Evolutionary conservation across 2,888 invertebrate species (phyloP), one percentile per base, ranked within the genome.

Genomic region (Dilophus febrilis): DNA sequence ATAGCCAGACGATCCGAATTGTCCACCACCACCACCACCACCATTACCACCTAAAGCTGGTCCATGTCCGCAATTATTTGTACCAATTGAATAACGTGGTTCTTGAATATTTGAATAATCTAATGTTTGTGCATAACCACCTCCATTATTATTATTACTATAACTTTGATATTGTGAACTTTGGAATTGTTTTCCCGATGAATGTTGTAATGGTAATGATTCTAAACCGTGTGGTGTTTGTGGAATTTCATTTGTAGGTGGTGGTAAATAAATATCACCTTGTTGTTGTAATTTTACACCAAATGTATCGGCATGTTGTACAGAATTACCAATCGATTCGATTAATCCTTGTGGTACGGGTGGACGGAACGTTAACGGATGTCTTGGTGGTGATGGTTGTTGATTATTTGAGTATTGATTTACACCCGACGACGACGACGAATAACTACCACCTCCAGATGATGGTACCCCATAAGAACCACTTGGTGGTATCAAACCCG

Each of bases 361-460:
- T n/a, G 80, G 77, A 35, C 80, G 68, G 56, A 80, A 82, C 46
- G 76, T 70, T 5, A 82, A 69, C 0, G 84, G 83, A 27, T 67
- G 67, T 51, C 65, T 66, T 1, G 55, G 57, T 1, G 52, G 49
- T n/a, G 48, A 48, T 14, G 52, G 53, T 31, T 48, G 50, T 22
- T 47, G 47, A 14, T 27, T 13, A 14, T 8, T 13, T 13, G 53
- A 47, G 45, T 54, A 51, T 2, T 51, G 51, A 30, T 51, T 54
- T 1, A 51, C 46, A 45, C 57, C 57, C 4, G 54, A 57, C 3
- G 52, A 52, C 2, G 53, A 50, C 12, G 52, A 46, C 8, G 61
- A 58, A 48, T 64, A 61, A 41, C 58, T 54, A 14, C 67, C 63
- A 27, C 67, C 68, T n/a, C n/a, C n/a, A n/a, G n/a, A n/a, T 1